Base-by-base conservation (phyloP, 2,888 invertebrate genomes). In the Lissocephala sabroskyi region DNA sequence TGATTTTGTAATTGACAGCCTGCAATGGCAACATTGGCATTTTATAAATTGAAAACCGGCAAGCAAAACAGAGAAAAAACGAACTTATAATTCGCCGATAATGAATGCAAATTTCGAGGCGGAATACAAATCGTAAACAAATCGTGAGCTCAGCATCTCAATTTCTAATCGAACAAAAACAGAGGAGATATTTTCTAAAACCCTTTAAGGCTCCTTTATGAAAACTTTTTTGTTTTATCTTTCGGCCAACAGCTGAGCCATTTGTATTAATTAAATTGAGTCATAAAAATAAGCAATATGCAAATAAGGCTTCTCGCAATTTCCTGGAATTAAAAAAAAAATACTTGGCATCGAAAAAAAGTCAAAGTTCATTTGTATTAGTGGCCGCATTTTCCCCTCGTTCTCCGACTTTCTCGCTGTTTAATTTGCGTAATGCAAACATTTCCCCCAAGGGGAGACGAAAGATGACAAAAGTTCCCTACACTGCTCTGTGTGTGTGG, bases 341-440 rank as follows among this genome's bases (percentile, higher is more conserved):
- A n/a, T n/a, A n/a, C n/a, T n/a, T n/a, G n/a, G n/a, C n/a, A n/a
- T n/a, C n/a, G n/a, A n/a, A n/a, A n/a, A n/a, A n/a, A n/a, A n/a
- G n/a, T n/a, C n/a, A n/a, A n/a, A n/a, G n/a, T n/a, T n/a, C n/a
- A n/a, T n/a, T n/a, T n/a, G n/a, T n/a, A n/a, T n/a, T n/a, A n/a
- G n/a, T n/a, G n/a, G n/a, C n/a, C n/a, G n/a, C n/a, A n/a, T n/a
- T n/a, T n/a, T n/a, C n/a, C n/a, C n/a, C n/a, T n/a, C n/a, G n/a
- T 17, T 16, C 14, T 13, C 4, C 32, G 3, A 32, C 4, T 11
- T 32, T 11, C n/a, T 32, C n/a, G 10, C 3, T 35, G 13, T 2
- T 65, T 66, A 65, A 66, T 73, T 73, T 73, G 56, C 65, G 56
- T 68, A 68, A 66, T 66, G 56, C 50, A 54, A 39, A 33, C 50